Base-by-base conservation (phyloP, 2,888 invertebrate species). In the Elmis aenea region DNA sequence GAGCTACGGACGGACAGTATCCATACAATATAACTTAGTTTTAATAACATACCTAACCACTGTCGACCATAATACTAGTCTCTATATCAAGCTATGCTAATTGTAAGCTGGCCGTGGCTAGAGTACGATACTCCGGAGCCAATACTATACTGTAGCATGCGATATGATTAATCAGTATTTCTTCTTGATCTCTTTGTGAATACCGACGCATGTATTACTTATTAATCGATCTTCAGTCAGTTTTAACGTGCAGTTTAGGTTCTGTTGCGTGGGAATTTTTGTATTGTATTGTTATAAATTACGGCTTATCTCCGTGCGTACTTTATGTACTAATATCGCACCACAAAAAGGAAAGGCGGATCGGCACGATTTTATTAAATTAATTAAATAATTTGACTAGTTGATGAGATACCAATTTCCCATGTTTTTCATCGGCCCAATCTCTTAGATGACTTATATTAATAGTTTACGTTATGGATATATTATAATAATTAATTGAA, bases 111-210 rank as follows among this genome's bases (percentile, higher is more conserved):
- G n/a, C n/a, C n/a, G 14, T 23, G 30, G 30, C 18, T 27, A 24
- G 13, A 30, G 23, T n/a, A n/a, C 26, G 31, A 33, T 38, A 33
- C 28, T 35, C 31, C 29, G 9, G 18, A 34, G 26, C 23, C 37
- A 42, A 42, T 42, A 42, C 56, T 51, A 50, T 49, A 48, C 50
- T 45, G 47, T 46, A 62, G 57, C 67, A 67, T 67, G 66, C 66
- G 55, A 67, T 67, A 66, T 66, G 66, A 67, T 67, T 66, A 66
- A 67, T 67, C 63, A 60, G 61, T 53, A 57, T 52, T 56, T 55
- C 57, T 53, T 56, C 51, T 45, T 51, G 53, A 53, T 55, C 52
- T 53, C 61, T 62, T 62, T 62, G 61, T 58, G 47, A 50, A 45
- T 51, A 56, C 62, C 64, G 61, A 55, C 55, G 36, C 44, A 42